phyloP scores from a whole-genome alignment of 2,888 invertebrate species.

The Himalopsyche anomala region DNA sequence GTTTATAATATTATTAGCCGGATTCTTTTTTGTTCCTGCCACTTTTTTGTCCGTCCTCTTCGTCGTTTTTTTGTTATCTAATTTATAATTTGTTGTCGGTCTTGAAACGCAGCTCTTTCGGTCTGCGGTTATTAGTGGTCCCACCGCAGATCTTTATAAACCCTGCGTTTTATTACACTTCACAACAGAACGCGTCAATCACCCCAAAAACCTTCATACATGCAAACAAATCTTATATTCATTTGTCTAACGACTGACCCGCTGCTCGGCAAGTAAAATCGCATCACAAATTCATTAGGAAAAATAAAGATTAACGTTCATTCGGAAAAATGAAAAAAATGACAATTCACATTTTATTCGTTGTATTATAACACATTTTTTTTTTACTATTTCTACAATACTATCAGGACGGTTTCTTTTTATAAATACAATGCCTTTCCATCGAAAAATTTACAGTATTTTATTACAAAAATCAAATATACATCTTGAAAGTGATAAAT shows the following conservation, averaged over 20 bases:
- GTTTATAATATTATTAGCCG: constrained; percentile 66
- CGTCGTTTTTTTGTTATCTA: constrained; percentile 62
- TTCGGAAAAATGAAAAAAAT: too few species aligned
- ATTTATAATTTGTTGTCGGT: constrained; percentile 64
- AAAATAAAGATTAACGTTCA: too few species aligned
- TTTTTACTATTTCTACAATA: too few species aligned
- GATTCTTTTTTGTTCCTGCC: constrained; percentile 58
- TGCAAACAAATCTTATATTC: background rate
- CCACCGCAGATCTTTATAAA: constrained; percentile 49
- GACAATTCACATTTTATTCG: too few species aligned
- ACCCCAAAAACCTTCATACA: background rate
- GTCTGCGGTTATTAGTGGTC: constrained; percentile 58
- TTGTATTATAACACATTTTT: too few species aligned
- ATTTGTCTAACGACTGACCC: background rate
- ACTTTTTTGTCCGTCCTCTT: constrained; percentile 56
- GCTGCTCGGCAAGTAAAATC: background rate
- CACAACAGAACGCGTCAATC: constrained; percentile 7
- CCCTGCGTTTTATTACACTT: constrained; percentile 60
- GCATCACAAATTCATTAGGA: too few species aligned
- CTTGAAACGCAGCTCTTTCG: constrained; percentile 43
- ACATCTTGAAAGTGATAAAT: too few species aligned
- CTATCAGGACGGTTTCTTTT: too few species aligned
- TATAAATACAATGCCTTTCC: too few species aligned
- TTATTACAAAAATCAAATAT: too few species aligned
- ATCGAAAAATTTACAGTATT: too few species aligned